These are phyloP conservation scores for Caenorhabditis sinica DNA, from an alignment of 2,888 invertebrate genomes.

Conservation along the genomic window DNA sequence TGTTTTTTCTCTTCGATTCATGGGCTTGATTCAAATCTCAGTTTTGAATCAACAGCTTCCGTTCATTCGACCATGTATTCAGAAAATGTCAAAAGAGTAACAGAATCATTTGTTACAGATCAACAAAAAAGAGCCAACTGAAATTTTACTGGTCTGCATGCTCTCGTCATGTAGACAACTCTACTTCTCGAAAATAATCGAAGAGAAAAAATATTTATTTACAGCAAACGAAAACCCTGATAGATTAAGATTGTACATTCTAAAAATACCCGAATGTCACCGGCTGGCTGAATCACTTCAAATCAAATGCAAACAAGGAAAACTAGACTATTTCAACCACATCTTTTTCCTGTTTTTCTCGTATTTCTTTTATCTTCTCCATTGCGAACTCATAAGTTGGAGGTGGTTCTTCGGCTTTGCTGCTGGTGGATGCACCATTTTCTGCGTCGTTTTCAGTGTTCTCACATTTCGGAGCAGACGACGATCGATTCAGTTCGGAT, in stretches of 20 bases:
- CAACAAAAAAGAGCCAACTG: too few relatives aligned
- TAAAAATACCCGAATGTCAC: background rate
- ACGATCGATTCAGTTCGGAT: background rate
- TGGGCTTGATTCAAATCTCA: background rate
- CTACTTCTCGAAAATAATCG: too few relatives aligned
- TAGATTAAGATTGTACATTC: background rate
- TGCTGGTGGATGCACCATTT: slow-evolving; percentile 22
- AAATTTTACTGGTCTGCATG: too few relatives aligned
- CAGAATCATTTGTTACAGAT: too few relatives aligned
- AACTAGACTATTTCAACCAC: slow-evolving; percentile 27
- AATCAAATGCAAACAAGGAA: background rate
- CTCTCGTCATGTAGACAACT: too few relatives aligned
- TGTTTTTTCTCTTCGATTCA: background rate
- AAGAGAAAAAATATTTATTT: background rate
- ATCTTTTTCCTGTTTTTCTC: slow-evolving; percentile 9
- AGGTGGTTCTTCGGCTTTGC: slow-evolving; percentile 11
- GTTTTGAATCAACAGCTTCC: too few relatives aligned
- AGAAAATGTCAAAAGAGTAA: too few relatives aligned
- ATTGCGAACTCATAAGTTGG: slow-evolving; percentile 60
- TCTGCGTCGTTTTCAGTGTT: slow-evolving; percentile 21
- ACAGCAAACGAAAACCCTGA: background rate
- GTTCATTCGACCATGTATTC: too few relatives aligned
- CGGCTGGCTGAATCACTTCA: too few relatives aligned
- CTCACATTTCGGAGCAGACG: slow-evolving; percentile 1
- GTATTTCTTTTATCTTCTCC: slow-evolving; percentile 47